Base-by-base conservation (phyloP, 1,140 invertebrate genomes). In the Ips typographus region DNA sequence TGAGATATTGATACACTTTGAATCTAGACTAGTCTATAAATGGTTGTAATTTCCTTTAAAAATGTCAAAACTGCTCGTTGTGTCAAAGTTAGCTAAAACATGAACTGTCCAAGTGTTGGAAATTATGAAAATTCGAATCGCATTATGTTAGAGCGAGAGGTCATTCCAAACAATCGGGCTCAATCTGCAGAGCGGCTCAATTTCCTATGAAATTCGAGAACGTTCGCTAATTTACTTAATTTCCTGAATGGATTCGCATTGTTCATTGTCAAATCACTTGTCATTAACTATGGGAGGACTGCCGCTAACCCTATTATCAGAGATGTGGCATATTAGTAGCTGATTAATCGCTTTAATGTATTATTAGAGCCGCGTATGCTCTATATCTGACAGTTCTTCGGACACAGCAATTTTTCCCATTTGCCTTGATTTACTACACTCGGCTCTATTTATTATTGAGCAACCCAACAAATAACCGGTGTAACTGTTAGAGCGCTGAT, bases 221-320 rank as follows among this genome's bases (percentile, higher is more conserved):
- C 22, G 44, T 6, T 22, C 22, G 22, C 44, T 49, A 49, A 49
- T 49, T 49, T 49, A 22, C 6, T 22, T 22, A 6, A 49, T 49
- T 8, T 49, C 44, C 44, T 6, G 44, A 6, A 49, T 49, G 44
- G 6, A 49, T 49, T 49, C 22, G 44, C 7, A 49, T 22, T 22
- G 6, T 49, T 22, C 44, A 49, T 49, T 49, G 44, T 49, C 44
- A 49, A 49, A 49, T 49, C 44, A 49, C 44, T 49, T 49, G 44
- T 49, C 44, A 49, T 49, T 49, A 49, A 49, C 44, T 49, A 22
- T 22, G 22, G 6, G 44, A 49, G 44, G 44, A 6, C 44, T 6
- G 22, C 44, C 44, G 22, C 44, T 8, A 49, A 49, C 44, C 7
- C 7, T 22, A 49, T 49, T 8, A 49, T 49, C 44, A 49, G 44